Evolutionary conservation across 2,113 vertebrate species (phyloP).

Genomic region (Acrocephalus arundinaceus): DNA sequence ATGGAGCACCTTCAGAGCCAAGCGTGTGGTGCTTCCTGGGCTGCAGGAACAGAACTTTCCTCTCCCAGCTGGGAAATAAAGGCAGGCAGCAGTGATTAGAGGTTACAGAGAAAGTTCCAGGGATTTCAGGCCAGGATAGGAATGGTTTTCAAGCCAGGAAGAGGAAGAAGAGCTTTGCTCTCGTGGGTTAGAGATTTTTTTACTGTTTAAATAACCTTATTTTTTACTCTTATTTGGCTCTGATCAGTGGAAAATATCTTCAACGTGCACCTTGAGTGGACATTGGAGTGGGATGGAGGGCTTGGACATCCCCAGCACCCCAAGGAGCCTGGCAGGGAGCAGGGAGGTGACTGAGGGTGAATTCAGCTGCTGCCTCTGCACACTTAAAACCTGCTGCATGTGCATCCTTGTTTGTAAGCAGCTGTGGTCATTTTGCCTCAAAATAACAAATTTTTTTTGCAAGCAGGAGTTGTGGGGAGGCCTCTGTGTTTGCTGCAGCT

Average conservation of each 20-base stretch:
- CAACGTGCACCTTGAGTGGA: rapidly evolving
- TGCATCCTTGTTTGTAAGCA: neutral
- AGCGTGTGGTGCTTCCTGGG: rapidly evolving
- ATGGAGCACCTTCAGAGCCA: neutral
- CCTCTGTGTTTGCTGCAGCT: neutral
- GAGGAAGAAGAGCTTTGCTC: neutral
- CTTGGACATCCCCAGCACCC: neutral
- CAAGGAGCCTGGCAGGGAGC: neutral
- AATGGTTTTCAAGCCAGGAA: neutral
- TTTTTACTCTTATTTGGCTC: neutral
- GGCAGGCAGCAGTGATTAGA: neutral
- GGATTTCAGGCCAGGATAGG: neutral
- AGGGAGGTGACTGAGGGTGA: neutral
- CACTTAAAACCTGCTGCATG: rapidly evolving
- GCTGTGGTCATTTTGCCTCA: neutral
- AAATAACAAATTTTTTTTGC: neutral
- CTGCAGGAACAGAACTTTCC: neutral
- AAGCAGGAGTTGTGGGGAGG: neutral
- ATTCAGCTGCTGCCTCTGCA: neutral
- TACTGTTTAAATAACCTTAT: neutral
- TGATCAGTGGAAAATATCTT: neutral
- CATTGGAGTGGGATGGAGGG: neutral
- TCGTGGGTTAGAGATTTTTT: neutral
- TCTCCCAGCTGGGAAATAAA: neutral
- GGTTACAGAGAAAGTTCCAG: neutral